Percentiles rank a stretch among this genome's conserved stretches.
Evolutionary conservation across 2,888 invertebrate genomes (phyloP).

Genomic region (Homarus gammarus): DNA sequence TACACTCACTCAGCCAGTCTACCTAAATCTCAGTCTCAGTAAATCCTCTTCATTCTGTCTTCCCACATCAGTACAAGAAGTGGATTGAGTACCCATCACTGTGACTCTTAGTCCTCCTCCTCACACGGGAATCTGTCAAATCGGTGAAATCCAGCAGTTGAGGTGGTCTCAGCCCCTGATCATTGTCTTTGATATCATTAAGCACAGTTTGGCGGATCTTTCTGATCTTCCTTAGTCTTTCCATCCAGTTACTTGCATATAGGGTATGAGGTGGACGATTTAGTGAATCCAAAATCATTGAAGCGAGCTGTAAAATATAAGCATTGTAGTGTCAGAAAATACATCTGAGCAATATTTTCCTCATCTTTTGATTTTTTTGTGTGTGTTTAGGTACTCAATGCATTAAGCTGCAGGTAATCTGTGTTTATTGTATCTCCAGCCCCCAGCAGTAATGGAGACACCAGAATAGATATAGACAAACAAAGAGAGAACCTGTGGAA

Average conservation of each 20-base stretch:
- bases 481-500: too few relatives aligned
- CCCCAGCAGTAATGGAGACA: too few relatives aligned
- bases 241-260: conserved; percentile 55
- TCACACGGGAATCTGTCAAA: background rate
- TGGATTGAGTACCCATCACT: background rate
- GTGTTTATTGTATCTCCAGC: too few relatives aligned
- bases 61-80: background rate
- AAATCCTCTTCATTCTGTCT: too few relatives aligned
- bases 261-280: conserved; percentile 7
- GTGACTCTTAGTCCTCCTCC: background rate
- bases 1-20: too few relatives aligned
- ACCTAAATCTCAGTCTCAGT: too few relatives aligned
- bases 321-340: background rate
- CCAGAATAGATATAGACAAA: too few relatives aligned
- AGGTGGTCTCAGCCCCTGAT: background rate
- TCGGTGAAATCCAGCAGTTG: conserved; percentile 22
- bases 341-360: too few relatives aligned
- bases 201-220: background rate
- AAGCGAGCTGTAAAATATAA: conserved; percentile 27
- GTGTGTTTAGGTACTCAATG: too few relatives aligned
- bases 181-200: background rate
- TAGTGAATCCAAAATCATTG: conserved; percentile 35
- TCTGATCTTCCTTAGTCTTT: conserved; percentile 45
- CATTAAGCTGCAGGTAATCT: too few relatives aligned
- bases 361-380: too few relatives aligned